These are phyloP conservation scores for Itoplectis maculator DNA, from an alignment of 2,888 invertebrate species.

Conservation along the genomic window DNA sequence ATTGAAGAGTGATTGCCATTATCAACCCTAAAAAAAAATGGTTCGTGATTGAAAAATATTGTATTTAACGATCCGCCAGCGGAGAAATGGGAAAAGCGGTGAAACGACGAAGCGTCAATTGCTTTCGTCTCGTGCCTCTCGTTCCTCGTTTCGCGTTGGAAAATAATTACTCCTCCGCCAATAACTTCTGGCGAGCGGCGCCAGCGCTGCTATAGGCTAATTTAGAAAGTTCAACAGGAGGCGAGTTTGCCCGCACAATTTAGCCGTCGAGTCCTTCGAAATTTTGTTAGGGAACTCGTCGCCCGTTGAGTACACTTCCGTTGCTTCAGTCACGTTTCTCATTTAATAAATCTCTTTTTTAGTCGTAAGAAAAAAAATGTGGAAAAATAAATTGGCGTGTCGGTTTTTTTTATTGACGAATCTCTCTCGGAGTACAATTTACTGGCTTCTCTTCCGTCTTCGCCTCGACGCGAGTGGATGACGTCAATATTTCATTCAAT, in stretches of 20 bases:
- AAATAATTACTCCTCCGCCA: conserved; percentile 63
- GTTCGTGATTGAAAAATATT: background rate
- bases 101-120: conserved; percentile 56
- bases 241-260: conserved; percentile 49
- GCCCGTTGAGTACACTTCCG: no score
- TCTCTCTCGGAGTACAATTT: conserved; percentile 5
- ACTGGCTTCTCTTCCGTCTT: conserved; percentile 11
- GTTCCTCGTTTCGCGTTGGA: conserved; percentile 54
- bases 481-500: conserved; percentile 65
- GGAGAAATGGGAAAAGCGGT: background rate
- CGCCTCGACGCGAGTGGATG: conserved; percentile 16
- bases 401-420: background rate
- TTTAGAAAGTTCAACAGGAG: conserved; percentile 56
- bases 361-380: background rate
- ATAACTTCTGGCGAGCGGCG: conserved; percentile 49
- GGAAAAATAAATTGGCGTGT: background rate
- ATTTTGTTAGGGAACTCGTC: conserved; percentile 13
- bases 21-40: no score
- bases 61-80: background rate
- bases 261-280: conserved; percentile 43
- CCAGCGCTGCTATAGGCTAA: conserved; percentile 58
- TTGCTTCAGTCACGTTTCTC: no score
- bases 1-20: no score
- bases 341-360: no score
- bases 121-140: no score